A percentile compares a stretch with the other conserved stretches of the same genome.
phyloP scores from a whole-genome alignment of 2,888 invertebrate species.

The Xylota segnis region DNA sequence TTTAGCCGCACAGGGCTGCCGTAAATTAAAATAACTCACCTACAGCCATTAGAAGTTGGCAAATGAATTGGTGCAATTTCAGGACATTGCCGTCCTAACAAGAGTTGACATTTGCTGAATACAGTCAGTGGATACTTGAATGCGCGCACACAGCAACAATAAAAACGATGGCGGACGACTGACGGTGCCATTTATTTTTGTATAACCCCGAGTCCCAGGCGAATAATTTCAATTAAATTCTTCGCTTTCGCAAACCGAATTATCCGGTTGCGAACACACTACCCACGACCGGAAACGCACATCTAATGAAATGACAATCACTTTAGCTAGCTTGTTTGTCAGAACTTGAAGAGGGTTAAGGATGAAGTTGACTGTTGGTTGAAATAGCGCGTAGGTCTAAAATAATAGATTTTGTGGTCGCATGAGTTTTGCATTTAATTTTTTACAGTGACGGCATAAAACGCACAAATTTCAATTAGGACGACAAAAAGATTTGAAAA shows the following conservation, averaged over 20 bases:
- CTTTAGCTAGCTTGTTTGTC: neutral
- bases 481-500: neutral
- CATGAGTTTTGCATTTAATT: constrained; percentile 26
- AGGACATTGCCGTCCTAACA: constrained; percentile 4
- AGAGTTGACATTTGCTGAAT: constrained; percentile 21
- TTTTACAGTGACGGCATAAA: constrained; percentile 4
- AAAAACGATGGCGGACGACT: neutral
- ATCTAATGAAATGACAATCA: constrained; percentile 29
- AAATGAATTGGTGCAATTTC: constrained; percentile 48
- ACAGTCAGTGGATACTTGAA: neutral
- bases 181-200: neutral
- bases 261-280: neutral
- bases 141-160: neutral
- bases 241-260: constrained; percentile 9
- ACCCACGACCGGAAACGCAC: constrained; percentile 7
- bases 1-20: constrained; percentile 35
- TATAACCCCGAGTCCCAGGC: constrained; percentile 16
- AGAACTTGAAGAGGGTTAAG: neutral
- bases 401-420: constrained; percentile 30
- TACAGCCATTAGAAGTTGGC: constrained; percentile 44
- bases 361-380: too few species aligned
- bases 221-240: constrained; percentile 50
- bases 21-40: constrained; percentile 62
- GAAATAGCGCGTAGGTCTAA: neutral
- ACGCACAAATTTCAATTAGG: constrained; percentile 32